Percentiles rank a stretch among this genome's conserved stretches.
Evolutionary conservation across 2,113 vertebrate genomes (phyloP).

Genomic region (Excalfactoria chinensis): DNA sequence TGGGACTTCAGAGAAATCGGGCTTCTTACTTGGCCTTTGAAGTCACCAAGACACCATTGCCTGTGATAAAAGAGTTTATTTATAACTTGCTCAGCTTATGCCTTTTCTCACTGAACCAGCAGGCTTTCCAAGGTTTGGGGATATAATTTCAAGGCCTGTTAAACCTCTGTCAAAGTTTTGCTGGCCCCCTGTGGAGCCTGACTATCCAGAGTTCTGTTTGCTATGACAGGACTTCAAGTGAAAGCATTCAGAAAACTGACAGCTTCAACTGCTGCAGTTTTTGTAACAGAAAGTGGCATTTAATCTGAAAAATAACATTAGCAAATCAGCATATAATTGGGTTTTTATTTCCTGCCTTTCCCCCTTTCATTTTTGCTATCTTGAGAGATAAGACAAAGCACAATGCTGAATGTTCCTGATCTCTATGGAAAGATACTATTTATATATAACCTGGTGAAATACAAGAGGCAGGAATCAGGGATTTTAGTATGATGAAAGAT

Average conservation of each 20-base stretch:
- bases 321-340: constrained; percentile 82
- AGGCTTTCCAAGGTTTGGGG: constrained; percentile 81
- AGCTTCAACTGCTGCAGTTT: constrained; percentile 73
- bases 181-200: constrained; percentile 81
- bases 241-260: constrained; percentile 79
- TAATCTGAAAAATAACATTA: constrained; percentile 83
- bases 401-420: constrained; percentile 27
- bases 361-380: constrained; percentile 25
- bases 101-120: constrained; percentile 86
- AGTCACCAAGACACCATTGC: constrained; percentile 81
- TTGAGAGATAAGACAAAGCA: constrained; percentile 49
- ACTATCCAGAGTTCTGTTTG: constrained; percentile 81
- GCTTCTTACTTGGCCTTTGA: constrained; percentile 81
- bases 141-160: constrained; percentile 89
- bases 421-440: background rate
- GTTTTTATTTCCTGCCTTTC: constrained; percentile 66
- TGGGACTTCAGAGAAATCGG: constrained; percentile 81
- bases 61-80: constrained; percentile 88
- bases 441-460: background rate
- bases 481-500: background rate
- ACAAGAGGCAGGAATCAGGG: background rate
- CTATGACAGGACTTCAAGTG: constrained; percentile 81
- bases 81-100: constrained; percentile 84
- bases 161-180: constrained; percentile 86
- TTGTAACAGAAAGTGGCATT: constrained; percentile 82